Base-by-base conservation (phyloP, 2,888 invertebrate genomes). In the Tigriopus californicus region DNA sequence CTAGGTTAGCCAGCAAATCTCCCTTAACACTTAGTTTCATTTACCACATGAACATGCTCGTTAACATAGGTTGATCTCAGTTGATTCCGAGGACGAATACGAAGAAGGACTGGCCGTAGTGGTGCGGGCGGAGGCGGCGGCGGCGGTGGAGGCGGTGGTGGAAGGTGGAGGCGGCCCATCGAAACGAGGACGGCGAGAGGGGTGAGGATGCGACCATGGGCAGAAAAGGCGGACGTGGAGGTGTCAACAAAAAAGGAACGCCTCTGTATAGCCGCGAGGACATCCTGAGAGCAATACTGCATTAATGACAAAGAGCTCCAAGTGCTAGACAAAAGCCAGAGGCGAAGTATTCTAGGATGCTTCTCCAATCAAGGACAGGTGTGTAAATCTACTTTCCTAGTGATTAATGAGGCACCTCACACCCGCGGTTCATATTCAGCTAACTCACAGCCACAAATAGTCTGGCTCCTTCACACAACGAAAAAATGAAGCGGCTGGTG, bases 271-370 rank as follows among this genome's bases (percentile, higher is more conserved):
- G 88, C 62, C 84, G 88, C 69, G 78, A 85, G 74, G 86, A 86
- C 75, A 89, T 91, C 72, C 79, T n/a, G 86, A 66, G 90, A 91
- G 70, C 90, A 90, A 74, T 91, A 91, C 75, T 91, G 90, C 76
- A 86, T 91, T 74, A 89, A 83, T 70, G 85, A 84, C 74, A 81
- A 88, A 69, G 88, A 89, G 72, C 74, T 90, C 71, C 84, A 85
- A 69, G 80, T 83, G 66, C 78, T 89, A 68, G 66, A 68, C 55
- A 75, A 74, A 63, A 69, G 75, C 61, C 71, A 74, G 67, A 46
- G 56, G 22, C 69, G 83, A 67, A 81, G 88, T 70, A 77, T 89
- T 72, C 66, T 67, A 61, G 87, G 89, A 65, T 90, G 89, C 71
- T 77, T 89, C 67, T 86, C 87, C 41, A 68, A 66, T 52, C 69